phyloP scores from a whole-genome alignment of 1,140 invertebrate species.

The Galendromus occidentalis region DNA sequence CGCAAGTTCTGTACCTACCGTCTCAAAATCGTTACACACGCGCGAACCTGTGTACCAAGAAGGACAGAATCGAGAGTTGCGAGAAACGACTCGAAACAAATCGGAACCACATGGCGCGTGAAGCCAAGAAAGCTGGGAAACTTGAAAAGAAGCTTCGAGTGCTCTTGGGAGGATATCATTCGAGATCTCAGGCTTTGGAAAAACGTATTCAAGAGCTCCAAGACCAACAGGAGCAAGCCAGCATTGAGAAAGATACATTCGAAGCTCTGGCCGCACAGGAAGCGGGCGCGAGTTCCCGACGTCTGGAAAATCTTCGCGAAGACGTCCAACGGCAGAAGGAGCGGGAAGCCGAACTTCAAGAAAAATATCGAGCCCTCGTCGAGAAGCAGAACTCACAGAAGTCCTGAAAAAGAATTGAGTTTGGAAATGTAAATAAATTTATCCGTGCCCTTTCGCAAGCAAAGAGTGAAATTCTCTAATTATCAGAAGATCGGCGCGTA shows the following conservation, averaged over 20 bases:
- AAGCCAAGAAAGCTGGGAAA: conserved; percentile 87
- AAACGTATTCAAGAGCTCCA: conserved; percentile 72
- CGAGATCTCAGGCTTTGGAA: conserved; percentile 57
- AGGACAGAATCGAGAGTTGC: conserved; percentile 75
- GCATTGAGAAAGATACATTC: conserved; percentile 77
- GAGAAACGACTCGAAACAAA: conserved; percentile 78
- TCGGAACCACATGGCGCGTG: conserved; percentile 73
- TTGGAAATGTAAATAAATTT: too few species aligned
- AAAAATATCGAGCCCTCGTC: conserved; percentile 45
- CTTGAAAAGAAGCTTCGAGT: conserved; percentile 94
- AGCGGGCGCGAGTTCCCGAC: conserved; percentile 62
- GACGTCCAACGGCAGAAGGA: conserved; percentile 80
- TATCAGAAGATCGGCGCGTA: too few species aligned
- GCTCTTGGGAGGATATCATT: conserved; percentile 72
- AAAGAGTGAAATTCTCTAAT: too few species aligned
- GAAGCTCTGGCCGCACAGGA: conserved; percentile 74
- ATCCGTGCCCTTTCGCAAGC: too few species aligned
- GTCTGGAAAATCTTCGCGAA: conserved; percentile 53
- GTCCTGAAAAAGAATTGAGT: too few species aligned
- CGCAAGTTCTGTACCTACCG: conserved; percentile 63
- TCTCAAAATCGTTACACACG: conserved; percentile 74
- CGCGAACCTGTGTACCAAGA: conserved; percentile 81
- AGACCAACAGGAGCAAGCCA: conserved; percentile 71
- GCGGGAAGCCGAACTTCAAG: conserved; percentile 67
- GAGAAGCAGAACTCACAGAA: too few species aligned